phyloP scores from a whole-genome alignment of 2,113 vertebrate genomes.

The Lepidothrix coronata region DNA sequence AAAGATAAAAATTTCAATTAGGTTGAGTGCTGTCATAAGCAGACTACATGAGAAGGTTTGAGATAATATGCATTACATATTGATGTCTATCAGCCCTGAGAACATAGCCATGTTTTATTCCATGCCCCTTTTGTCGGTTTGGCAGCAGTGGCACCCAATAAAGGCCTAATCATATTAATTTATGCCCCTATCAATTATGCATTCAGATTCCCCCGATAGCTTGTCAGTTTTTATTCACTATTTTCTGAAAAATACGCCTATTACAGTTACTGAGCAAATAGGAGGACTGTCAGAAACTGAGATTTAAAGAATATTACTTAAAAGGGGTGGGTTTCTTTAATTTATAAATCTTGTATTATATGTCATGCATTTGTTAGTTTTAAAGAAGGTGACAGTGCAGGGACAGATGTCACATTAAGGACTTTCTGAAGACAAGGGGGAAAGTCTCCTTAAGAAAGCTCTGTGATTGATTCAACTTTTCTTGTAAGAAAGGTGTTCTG shows the following conservation, averaged over 20 bases:
- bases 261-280: constrained; percentile 82
- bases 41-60: constrained; percentile 80
- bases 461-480: constrained; percentile 54
- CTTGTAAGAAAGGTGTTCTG: constrained; percentile 30
- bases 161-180: constrained; percentile 91
- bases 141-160: constrained; percentile 82
- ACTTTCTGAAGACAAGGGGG: constrained; percentile 69
- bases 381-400: constrained; percentile 70
- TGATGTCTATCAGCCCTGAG: constrained; percentile 84
- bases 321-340: constrained; percentile 81
- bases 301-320: constrained; percentile 87
- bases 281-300: constrained; percentile 77
- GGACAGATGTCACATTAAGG: constrained; percentile 77
- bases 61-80: constrained; percentile 89
- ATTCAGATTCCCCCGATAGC: constrained; percentile 88
- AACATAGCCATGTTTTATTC: constrained; percentile 83
- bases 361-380: constrained; percentile 77
- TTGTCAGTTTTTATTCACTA: constrained; percentile 91
- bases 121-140: constrained; percentile 80
- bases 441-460: constrained; percentile 38
- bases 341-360: constrained; percentile 82
- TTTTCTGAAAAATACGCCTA: constrained; percentile 84
- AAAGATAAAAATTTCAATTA: constrained; percentile 89
- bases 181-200: constrained; percentile 93
- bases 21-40: constrained; percentile 80